Percentiles rank a stretch among this genome's conserved stretches.
phyloP scores from a whole-genome alignment of 2,888 invertebrate species.

The Conchocele bisecta region DNA sequence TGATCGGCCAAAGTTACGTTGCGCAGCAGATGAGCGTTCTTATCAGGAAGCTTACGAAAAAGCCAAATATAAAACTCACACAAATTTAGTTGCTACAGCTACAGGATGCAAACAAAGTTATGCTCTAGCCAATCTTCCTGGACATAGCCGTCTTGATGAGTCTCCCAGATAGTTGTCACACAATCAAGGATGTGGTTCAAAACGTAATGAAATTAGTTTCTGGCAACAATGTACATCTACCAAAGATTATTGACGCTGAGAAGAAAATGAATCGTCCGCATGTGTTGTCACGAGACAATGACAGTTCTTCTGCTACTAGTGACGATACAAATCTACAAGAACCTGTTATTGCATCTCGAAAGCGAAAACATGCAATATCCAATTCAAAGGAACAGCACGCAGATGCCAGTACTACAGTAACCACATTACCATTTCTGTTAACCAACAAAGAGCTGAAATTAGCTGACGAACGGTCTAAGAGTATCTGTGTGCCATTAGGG shows the following conservation, averaged over 20 bases:
- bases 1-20: neutral
- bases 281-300: too few species aligned
- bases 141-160: slow-evolving; percentile 2
- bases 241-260: neutral
- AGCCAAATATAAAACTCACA: neutral
- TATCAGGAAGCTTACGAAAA: slow-evolving; percentile 5
- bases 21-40: neutral
- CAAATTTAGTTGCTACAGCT: slow-evolving; percentile 1
- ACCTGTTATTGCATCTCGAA: too few species aligned
- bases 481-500: neutral
- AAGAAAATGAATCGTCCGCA: neutral
- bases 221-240: neutral
- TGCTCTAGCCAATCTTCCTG: neutral
- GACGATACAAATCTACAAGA: too few species aligned
- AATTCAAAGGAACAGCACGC: neutral
- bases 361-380: neutral
- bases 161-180: slow-evolving; percentile 14
- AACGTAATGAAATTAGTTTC: slow-evolving; percentile 11
- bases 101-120: slow-evolving; percentile 7
- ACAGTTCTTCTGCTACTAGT: too few species aligned
- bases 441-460: neutral
- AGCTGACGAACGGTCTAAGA: neutral
- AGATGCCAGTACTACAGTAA: too few species aligned
- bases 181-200: slow-evolving; percentile 17
- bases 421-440: neutral